These are phyloP conservation scores for Ericerus pela DNA, from an alignment of 1,140 invertebrate genomes.

Conservation along the genomic window DNA sequence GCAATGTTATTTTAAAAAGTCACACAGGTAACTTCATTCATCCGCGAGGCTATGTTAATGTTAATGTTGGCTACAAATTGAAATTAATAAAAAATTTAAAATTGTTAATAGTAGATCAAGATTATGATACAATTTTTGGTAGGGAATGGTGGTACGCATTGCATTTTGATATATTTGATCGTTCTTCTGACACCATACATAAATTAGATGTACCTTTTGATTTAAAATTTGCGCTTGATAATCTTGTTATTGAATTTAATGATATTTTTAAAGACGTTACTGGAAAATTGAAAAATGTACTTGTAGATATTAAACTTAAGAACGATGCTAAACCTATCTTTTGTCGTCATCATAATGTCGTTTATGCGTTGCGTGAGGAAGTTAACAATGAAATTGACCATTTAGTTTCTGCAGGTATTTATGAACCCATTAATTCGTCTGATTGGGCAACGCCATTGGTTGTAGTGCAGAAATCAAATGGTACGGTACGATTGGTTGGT, in stretches of 20 bases:
- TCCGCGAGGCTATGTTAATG: too few species aligned
- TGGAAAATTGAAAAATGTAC: neutral
- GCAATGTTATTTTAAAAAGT: too few species aligned
- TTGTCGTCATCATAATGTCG: conserved; percentile 25
- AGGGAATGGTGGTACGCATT: too few species aligned
- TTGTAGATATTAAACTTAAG: conserved; percentile 5
- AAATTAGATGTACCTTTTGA: too few species aligned
- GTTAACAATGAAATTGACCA: conserved; percentile 21
- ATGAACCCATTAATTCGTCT: conserved; percentile 25
- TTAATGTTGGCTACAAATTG: too few species aligned
- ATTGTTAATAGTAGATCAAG: too few species aligned
- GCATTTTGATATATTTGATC: too few species aligned
- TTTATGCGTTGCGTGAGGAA: conserved; percentile 22
- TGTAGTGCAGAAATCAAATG: conserved; percentile 33
- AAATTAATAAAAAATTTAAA: too few species aligned
- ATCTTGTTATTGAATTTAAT: neutral
- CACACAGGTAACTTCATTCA: too few species aligned
- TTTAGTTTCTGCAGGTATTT: conserved; percentile 17
- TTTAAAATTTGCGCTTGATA: too few species aligned
- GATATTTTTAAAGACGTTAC: conserved; percentile 13
- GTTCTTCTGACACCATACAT: too few species aligned
- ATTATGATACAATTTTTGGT: too few species aligned
- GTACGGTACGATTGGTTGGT: conserved; percentile 32
- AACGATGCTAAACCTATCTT: conserved; percentile 23
- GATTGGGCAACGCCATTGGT: conserved; percentile 38